A percentile compares a stretch with the other conserved stretches of the same genome.
Evolutionary conservation across 2,888 invertebrate species (phyloP).

Genomic region (Drosophila mimetica): DNA sequence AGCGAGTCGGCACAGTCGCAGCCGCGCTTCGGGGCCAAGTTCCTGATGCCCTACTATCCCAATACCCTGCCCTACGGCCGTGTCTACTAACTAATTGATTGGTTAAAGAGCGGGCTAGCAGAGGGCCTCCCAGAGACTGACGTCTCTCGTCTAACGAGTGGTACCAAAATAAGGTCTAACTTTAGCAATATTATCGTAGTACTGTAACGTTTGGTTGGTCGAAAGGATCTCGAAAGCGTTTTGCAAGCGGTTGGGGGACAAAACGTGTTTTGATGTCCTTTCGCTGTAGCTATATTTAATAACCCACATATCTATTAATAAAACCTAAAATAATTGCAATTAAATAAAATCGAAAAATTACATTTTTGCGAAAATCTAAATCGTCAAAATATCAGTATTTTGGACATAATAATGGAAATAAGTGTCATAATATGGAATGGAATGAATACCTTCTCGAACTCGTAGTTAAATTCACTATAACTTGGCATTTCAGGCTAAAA

Average conservation of each 20-base stretch:
- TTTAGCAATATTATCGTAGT: slow-evolving; percentile 19
- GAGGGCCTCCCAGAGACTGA: slow-evolving; percentile 61
- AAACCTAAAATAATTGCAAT: neutral
- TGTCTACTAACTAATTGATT: slow-evolving; percentile 74
- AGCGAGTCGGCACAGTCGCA: slow-evolving; percentile 83
- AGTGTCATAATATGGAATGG: too few relatives aligned
- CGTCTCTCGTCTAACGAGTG: slow-evolving; percentile 47
- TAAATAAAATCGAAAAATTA: too few relatives aligned
- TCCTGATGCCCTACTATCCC: slow-evolving; percentile 83
- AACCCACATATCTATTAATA: neutral
- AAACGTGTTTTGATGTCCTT: slow-evolving; percentile 44
- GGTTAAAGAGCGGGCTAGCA: neutral
- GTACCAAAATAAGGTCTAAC: slow-evolving; percentile 40
- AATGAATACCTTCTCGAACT: too few relatives aligned
- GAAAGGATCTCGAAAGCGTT: slow-evolving; percentile 47
- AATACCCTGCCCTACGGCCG: slow-evolving; percentile 83
- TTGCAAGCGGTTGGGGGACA: slow-evolving; percentile 6
- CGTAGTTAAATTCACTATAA: too few relatives aligned
- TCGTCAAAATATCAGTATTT: too few relatives aligned
- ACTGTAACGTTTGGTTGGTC: slow-evolving; percentile 3
- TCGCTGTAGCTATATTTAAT: slow-evolving; percentile 21
- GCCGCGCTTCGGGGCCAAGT: slow-evolving; percentile 81
- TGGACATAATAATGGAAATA: too few relatives aligned
- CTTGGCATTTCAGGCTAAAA: too few relatives aligned
- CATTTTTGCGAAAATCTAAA: too few relatives aligned